These are phyloP conservation scores for Laspeyria flexula DNA, from an alignment of 2,888 invertebrate species.

Conservation along the genomic window DNA sequence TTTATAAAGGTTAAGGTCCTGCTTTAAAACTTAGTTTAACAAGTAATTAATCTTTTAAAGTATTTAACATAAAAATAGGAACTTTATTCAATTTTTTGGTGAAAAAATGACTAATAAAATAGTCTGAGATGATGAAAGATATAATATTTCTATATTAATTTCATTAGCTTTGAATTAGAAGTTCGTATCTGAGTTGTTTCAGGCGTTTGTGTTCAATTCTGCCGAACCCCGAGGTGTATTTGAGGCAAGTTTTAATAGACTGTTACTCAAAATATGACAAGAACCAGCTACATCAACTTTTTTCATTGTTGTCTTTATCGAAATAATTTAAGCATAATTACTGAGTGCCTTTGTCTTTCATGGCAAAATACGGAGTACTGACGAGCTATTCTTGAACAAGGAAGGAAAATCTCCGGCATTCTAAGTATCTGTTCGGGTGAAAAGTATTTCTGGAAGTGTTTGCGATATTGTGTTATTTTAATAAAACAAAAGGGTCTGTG, in stretches of 20 bases:
- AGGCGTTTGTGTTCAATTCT: conserved; percentile 26
- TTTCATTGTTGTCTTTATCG: conserved; percentile 19
- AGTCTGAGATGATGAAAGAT: background rate
- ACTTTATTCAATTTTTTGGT: background rate
- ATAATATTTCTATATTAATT: conserved; percentile 6
- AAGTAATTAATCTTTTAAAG: background rate
- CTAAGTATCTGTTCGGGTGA: background rate
- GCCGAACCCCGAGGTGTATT: conserved; percentile 19
- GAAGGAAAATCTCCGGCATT: background rate
- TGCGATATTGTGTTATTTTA: background rate
- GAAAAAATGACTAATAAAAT: background rate
- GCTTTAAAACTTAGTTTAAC: too few relatives aligned
- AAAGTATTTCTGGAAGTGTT: background rate
- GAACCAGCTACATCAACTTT: too few relatives aligned
- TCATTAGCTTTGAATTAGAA: conserved; percentile 19
- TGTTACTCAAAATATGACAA: too few relatives aligned
- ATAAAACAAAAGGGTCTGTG: background rate
- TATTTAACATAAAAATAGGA: background rate
- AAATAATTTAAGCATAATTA: conserved; percentile 20
- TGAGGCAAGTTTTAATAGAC: conserved; percentile 34
- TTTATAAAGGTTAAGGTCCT: background rate
- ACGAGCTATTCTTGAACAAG: background rate
- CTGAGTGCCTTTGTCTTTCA: background rate
- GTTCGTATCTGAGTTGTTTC: conserved; percentile 36
- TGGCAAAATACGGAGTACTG: background rate